These are phyloP conservation scores for Lepus europaeus DNA, from an alignment of 2,113 vertebrate genomes.

Conservation along the genomic window DNA sequence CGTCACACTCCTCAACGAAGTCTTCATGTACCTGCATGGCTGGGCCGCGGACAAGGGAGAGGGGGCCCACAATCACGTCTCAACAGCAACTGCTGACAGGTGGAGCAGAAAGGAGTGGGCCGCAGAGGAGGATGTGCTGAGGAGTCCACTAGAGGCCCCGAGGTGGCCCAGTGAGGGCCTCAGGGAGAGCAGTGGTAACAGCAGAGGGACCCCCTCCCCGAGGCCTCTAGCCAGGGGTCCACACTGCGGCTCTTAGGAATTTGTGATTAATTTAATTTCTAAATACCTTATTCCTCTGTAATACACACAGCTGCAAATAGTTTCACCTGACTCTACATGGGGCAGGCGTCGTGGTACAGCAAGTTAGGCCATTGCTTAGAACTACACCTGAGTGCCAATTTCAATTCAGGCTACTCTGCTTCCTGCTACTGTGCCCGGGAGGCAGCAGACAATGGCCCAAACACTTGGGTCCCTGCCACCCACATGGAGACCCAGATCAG, in stretches of 20 bases:
- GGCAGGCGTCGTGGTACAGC: too few relatives aligned
- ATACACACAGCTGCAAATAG: background rate
- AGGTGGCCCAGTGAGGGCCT: background rate
- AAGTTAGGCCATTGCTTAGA: too few relatives aligned
- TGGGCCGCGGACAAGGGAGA: background rate
- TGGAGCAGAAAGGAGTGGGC: background rate
- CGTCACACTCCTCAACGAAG: background rate
- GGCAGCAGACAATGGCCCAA: too few relatives aligned
- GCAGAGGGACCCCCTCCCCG: background rate
- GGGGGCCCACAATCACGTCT: background rate
- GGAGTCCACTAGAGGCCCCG: too few relatives aligned
- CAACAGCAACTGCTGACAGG: background rate
- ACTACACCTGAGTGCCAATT: too few relatives aligned
- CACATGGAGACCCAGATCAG: too few relatives aligned
- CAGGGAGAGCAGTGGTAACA: fast-evolving
- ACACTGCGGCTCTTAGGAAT: background rate
- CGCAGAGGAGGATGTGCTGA: too few relatives aligned
- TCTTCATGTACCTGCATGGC: background rate
- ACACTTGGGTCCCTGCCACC: too few relatives aligned
- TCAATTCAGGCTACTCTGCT: too few relatives aligned
- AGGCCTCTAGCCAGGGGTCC: background rate
- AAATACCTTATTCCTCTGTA: background rate
- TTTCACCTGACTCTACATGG: background rate
- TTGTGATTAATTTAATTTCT: background rate
- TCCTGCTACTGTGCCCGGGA: too few relatives aligned